Base-by-base conservation (phyloP, 2,797 vertebrate species). In the Mormyrus proboscirostris region DNA sequence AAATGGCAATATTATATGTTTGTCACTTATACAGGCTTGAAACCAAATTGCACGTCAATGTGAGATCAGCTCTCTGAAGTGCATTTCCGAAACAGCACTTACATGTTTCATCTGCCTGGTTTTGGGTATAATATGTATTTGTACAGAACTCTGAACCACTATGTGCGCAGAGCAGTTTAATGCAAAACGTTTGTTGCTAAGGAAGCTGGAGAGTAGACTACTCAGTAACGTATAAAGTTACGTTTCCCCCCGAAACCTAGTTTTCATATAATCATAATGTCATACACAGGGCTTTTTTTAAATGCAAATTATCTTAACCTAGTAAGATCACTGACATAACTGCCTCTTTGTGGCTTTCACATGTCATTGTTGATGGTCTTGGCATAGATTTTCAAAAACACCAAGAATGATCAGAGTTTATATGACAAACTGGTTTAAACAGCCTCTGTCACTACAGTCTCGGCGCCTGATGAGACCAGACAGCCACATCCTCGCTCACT, bases 81-180 rank as follows among this genome's bases (percentile, higher is more conserved):
- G 86, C 41, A 62, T 88, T 88, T 88, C 57, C 10, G 25, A 69
- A 47, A 47, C 41, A 65, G 55, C 55, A 44, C 85, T 38, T 19
- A 3, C 4, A 19, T 57, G 50, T 51, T 33, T 14, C 12, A 0
- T 86, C 49, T 53, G 83, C 25, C 50, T 22, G 85, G 9, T 84
- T 41, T 50, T 87, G 82, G 2, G 57, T 59, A 84, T 29, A 59
- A 53, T 33, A 86, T 87, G 16, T 57, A 87, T 87, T 59, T 87
- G 3, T 55, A 87, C 25, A 38, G 83, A 86, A 49, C 47, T 53
- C 49, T 53, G 33, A 41, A 41, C 53, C 86, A 38, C 3, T 57
- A 29, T 29, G 25, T 86, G 22, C 51, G 59, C 16, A 57, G 29
- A 87, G 19, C 14, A 59, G 50, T 53, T 51, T 29, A 3, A 14